Percentiles rank a stretch among this genome's conserved stretches.
phyloP scores from a whole-genome alignment of 2,113 vertebrate species.

The Salvelinus fontinalis region DNA sequence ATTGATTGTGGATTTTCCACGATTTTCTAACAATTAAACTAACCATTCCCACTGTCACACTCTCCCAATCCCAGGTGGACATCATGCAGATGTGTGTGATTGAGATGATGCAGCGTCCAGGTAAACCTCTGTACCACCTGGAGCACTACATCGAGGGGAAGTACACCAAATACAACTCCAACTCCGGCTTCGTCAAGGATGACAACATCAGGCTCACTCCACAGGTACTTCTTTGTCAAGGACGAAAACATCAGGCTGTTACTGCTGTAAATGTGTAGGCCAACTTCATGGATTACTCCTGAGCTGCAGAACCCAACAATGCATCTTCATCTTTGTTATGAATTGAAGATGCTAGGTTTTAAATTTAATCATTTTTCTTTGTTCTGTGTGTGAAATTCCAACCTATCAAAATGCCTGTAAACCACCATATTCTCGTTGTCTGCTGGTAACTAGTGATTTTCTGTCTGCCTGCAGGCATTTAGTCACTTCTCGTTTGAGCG shows the following conservation, averaged over 20 bases:
- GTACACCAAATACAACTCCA: constrained; percentile 99
- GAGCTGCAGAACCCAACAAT: too few species aligned
- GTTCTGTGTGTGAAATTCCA: too few species aligned
- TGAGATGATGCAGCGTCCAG: constrained; percentile 83
- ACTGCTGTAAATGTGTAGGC: too few species aligned
- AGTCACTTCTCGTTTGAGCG: constrained; percentile 97
- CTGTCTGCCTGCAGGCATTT: constrained; percentile 79
- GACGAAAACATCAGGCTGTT: constrained; percentile 88
- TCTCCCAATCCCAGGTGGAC: constrained; percentile 81
- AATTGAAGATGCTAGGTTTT: not conserved
- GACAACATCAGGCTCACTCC: constrained; percentile 96
- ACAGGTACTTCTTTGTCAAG: constrained; percentile 89
- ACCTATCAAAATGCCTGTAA: not conserved
- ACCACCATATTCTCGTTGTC: not conserved
- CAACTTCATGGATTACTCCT: not conserved
- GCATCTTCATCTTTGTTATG: not conserved
- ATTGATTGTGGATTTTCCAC: not conserved
- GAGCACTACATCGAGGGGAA: constrained; percentile 98
- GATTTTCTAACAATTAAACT: too few species aligned
- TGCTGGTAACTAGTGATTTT: constrained; percentile 1
- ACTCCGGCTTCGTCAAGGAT: constrained; percentile 94
- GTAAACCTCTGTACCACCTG: constrained; percentile 88
- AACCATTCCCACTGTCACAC: not conserved
- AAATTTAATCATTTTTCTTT: not conserved
- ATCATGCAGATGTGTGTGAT: constrained; percentile 95